These are phyloP conservation scores for Lates japonicus DNA, from an alignment of 2,797 vertebrate genomes.

Conservation along the genomic window DNA sequence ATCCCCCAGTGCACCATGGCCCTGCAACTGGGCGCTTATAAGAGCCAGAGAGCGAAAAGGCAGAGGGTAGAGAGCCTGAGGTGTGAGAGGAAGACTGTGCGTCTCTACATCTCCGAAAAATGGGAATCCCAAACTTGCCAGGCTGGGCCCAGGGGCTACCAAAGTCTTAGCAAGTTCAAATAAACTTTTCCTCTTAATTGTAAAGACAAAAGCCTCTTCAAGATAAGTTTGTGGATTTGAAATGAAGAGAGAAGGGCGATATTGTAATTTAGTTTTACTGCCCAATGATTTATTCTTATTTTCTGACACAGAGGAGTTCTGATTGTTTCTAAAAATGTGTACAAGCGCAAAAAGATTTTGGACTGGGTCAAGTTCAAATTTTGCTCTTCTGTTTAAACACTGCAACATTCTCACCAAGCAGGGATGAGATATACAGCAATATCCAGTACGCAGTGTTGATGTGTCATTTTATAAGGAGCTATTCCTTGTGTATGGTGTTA, in stretches of 20 bases:
- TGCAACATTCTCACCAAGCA: no score
- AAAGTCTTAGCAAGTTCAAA: slow-evolving; percentile 73
- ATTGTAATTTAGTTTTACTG: slow-evolving; percentile 44
- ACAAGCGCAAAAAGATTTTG: not conserved
- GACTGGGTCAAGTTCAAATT: not conserved
- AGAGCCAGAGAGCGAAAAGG: slow-evolving; percentile 73
- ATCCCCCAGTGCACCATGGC: slow-evolving; percentile 79
- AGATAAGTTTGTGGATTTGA: slow-evolving; percentile 63
- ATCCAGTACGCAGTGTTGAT: no score
- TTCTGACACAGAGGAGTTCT: not conserved
- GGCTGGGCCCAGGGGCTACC: slow-evolving; percentile 59
- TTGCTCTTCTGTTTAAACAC: no score
- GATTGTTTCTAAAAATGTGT: not conserved
- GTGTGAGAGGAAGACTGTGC: slow-evolving; percentile 51
- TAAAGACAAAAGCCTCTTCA: slow-evolving; percentile 75
- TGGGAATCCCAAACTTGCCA: slow-evolving; percentile 73
- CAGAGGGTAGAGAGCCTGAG: slow-evolving; percentile 44
- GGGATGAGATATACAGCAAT: no score
- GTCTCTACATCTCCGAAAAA: slow-evolving; percentile 66
- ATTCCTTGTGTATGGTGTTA: no score
- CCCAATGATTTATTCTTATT: slow-evolving; percentile 21
- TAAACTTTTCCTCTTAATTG: slow-evolving; percentile 76
- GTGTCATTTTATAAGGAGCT: no score
- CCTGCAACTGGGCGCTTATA: slow-evolving; percentile 84
- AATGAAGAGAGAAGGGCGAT: slow-evolving; percentile 44